A percentile compares a stretch with the other conserved stretches of the same genome.
Conservation (phyloP, 2,797 vertebrate genomes). For the Chromobotia macracanthus region DNA sequence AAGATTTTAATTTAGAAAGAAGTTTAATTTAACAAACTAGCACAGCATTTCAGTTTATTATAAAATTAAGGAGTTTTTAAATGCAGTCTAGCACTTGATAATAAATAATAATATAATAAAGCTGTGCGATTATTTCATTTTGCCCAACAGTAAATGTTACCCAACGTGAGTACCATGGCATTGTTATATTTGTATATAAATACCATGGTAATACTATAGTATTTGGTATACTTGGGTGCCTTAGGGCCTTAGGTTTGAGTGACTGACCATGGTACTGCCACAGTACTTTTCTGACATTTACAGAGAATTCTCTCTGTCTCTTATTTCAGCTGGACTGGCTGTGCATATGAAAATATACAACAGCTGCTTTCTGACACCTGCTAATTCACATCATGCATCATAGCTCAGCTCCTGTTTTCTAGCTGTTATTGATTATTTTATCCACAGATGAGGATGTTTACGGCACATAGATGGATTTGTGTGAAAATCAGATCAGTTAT, state of each 20-base stretch:
- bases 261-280: too few relatives aligned
- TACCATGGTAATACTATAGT: not conserved
- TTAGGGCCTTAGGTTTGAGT: not conserved
- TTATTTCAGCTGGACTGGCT: not conserved
- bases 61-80: not conserved
- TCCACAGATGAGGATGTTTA: not conserved
- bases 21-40: not conserved
- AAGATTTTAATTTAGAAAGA: too few relatives aligned
- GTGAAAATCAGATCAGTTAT: not conserved
- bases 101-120: not conserved
- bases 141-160: not conserved
- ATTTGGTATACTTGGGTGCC: not conserved
- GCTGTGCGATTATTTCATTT: too few relatives aligned
- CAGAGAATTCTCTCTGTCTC: too few relatives aligned
- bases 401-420: not conserved
- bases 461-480: not conserved
- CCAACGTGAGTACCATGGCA: not conserved
- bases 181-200: not conserved
- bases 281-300: too few relatives aligned
- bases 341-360: not conserved
- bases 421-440: not conserved
- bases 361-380: not conserved
- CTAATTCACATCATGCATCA: not conserved
- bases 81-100: not conserved
- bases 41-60: conserved; percentile 8